Conservation (phyloP, 2,797 vertebrate genomes). For the Poeciliopsis infans region DNA sequence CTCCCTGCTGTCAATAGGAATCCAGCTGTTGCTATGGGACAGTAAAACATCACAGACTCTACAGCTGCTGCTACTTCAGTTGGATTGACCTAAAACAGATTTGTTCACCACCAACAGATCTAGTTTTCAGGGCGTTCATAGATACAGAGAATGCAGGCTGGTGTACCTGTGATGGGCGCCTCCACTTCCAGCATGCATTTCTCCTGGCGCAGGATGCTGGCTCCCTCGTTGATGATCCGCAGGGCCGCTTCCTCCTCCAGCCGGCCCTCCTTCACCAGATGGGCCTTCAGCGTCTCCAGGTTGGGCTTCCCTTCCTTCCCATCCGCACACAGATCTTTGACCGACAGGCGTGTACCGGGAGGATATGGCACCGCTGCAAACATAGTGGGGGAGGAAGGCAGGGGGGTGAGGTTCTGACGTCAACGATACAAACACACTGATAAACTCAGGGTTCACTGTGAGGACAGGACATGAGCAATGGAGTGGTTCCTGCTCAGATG, state of each 20-base stretch:
- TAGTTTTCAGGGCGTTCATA: neutral
- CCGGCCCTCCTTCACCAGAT: constrained; percentile 95
- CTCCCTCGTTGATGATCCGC: constrained; percentile 95
- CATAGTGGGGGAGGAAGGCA: neutral
- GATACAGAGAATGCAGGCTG: neutral
- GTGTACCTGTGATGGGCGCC: constrained; percentile 92
- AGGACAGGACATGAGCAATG: constrained; percentile 4
- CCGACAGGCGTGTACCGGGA: constrained; percentile 88
- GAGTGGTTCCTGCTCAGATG: neutral
- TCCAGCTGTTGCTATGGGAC: neutral
- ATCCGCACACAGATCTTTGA: constrained; percentile 93
- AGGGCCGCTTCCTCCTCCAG: constrained; percentile 94
- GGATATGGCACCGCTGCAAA: constrained; percentile 92
- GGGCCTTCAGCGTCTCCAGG: constrained; percentile 91
- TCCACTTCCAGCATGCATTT: constrained; percentile 98
- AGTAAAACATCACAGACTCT: neutral
- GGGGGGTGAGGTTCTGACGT: neutral
- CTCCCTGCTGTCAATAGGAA: neutral
- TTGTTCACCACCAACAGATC: too few relatives aligned
- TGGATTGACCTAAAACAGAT: neutral
- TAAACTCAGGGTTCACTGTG: neutral
- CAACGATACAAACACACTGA: constrained; percentile 5
- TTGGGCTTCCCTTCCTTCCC: constrained; percentile 91
- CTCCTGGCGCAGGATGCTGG: constrained; percentile 91
- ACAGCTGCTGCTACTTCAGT: neutral